A percentile compares a stretch with the other conserved stretches of the same genome.
Conservation (phyloP, 1,140 invertebrate genomes). For the Drosophila rhopaloa region DNA sequence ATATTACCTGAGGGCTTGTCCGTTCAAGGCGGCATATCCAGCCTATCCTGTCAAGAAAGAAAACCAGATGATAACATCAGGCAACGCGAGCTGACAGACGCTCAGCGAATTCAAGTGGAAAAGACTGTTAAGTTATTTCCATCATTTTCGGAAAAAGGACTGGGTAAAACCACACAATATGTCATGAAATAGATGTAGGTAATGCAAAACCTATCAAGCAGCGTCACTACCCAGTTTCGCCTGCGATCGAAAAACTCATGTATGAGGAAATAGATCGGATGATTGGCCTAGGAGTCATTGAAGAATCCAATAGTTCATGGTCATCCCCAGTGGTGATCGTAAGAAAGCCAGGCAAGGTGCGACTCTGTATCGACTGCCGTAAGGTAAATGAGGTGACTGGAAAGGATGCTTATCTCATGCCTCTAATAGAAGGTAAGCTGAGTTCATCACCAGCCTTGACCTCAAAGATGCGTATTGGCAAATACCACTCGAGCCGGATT, state of each 20-base stretch:
- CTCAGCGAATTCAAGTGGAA: background rate
- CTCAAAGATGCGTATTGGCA: slow-evolving; percentile 10
- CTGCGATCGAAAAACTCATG: slow-evolving; percentile 18
- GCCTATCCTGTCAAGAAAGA: background rate
- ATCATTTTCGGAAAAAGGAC: background rate
- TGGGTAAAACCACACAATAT: background rate
- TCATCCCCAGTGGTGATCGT: slow-evolving; percentile 12
- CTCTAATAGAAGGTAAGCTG: slow-evolving; percentile 9
- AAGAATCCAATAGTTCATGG: slow-evolving; percentile 22
- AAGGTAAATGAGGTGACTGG: slow-evolving; percentile 11
- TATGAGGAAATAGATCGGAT: slow-evolving; percentile 18
- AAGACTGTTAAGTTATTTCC: background rate
- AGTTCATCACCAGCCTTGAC: slow-evolving; percentile 14
- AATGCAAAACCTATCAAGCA: slow-evolving; percentile 18
- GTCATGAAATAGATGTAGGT: slow-evolving; percentile 7
- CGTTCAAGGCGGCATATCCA: background rate
- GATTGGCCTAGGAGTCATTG: slow-evolving; percentile 12
- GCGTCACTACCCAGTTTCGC: slow-evolving; percentile 9
- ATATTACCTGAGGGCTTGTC: background rate
- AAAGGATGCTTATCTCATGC: slow-evolving; percentile 16
- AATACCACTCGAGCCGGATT: background rate
- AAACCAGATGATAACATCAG: too few species aligned
- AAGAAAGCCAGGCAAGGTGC: slow-evolving; percentile 1
- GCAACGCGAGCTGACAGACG: background rate
- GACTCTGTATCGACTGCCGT: slow-evolving; percentile 4